Evolutionary conservation across 2,797 vertebrate genomes (phyloP), one percentile per base, ranked within the genome.

Genomic region (Parotocinclus haroldoi): DNA sequence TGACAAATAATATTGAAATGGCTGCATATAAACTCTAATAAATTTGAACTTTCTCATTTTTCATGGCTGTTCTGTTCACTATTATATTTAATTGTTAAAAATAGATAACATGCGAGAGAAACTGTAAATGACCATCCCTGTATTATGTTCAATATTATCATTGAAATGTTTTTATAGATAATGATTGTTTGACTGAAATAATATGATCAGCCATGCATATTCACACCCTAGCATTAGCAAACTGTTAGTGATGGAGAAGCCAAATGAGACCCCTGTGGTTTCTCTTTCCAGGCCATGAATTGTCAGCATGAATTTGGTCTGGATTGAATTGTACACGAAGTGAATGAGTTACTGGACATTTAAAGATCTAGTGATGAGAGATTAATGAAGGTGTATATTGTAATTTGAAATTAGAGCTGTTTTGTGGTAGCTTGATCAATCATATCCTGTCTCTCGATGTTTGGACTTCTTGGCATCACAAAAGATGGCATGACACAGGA

Each of bases 171-270:
- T 27, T 5, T 27, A 27, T 27, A 27, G 27, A 27, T 27, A 27
- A 27, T 27, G 2, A 27, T 27, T 27, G 27, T 27, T 27, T 27
- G 27, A 27, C 27, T 27, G 27, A 27, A 27, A 27, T 27, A 2
- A 27, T 5, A 27, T 27, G 2, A 27, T 27, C 27, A 27, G 5
- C 27, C 27, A 27, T 2, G 27, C 5, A 27, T 27, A 27, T 27
- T 27, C n/a, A 75, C 72, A 76, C 76, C 56, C 36, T 69, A 77
- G 83, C 72, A 81, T 83, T 81, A 81, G 68, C 78, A 73, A 75
- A 75, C 69, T 79, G 78, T 77, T 59, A 68, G 60, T 44, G 12
- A 46, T 55, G 58, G 52, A 46, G 27, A 63, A 66, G 67, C 50
- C 62, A 68, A 66, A 57, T 46, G 51, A 55, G 58, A 63, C 59